Percentiles rank a stretch among this genome's conserved stretches.
phyloP scores from a whole-genome alignment of 2,888 invertebrate species.

The Nomada fucata region DNA sequence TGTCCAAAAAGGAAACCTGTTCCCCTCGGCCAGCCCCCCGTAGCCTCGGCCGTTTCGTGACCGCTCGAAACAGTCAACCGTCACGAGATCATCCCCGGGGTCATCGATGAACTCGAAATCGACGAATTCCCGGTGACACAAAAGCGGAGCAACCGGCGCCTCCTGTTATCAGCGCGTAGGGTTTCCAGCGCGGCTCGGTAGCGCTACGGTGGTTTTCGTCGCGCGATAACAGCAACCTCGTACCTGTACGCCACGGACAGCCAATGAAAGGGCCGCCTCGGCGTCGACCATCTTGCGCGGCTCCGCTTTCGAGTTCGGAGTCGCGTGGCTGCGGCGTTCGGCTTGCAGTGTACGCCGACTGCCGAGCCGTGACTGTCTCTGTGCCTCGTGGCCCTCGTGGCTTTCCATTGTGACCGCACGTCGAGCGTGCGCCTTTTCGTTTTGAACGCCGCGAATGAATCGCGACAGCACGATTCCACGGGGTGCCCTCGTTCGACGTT shows the following conservation, averaged over 20 bases:
- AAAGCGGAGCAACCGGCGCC: background rate
- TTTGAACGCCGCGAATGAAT: conserved; percentile 1
- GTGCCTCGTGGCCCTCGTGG: conserved; percentile 29
- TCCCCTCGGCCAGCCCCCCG: too few species aligned
- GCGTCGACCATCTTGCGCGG: conserved; percentile 80
- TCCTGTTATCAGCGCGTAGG: conserved; percentile 33
- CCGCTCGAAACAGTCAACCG: too few species aligned
- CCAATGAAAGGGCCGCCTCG: conserved; percentile 47
- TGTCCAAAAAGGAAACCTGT: too few species aligned
- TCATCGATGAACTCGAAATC: too few species aligned
- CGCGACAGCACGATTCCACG: background rate
- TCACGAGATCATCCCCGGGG: too few species aligned
- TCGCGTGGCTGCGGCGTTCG: conserved; percentile 76
- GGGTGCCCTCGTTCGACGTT: background rate
- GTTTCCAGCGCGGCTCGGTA: background rate
- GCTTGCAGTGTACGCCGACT: conserved; percentile 77
- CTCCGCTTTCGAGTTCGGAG: conserved; percentile 77
- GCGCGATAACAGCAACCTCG: conserved; percentile 45
- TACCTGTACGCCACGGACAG: conserved; percentile 35
- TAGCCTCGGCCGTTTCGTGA: too few species aligned
- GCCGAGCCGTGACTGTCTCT: conserved; percentile 77
- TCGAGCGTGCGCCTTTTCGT: background rate
- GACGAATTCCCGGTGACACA: too few species aligned
- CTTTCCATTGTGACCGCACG: conserved; percentile 24
- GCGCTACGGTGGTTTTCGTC: conserved; percentile 3